Percentiles rank a stretch among this genome's conserved stretches.
Conservation (phyloP, 2,888 invertebrate species). For the Kryphioiulus occultus region DNA sequence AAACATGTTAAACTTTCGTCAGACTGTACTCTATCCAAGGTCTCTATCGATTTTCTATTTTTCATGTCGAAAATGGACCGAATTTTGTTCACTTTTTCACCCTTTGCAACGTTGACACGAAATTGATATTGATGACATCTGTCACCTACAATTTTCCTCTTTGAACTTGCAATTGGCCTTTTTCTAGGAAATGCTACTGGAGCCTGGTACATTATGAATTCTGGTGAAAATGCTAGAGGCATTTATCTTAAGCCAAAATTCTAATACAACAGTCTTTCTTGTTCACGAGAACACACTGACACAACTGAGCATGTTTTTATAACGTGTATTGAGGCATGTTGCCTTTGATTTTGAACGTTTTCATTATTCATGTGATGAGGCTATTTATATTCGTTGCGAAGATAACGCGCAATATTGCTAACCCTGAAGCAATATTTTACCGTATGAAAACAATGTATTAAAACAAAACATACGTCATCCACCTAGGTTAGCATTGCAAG, state of each 20-base stretch:
- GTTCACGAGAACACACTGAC: neutral
- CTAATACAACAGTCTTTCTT: neutral
- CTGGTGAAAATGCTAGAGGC: neutral
- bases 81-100: constrained; percentile 26
- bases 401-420: neutral
- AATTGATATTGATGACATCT: constrained; percentile 35
- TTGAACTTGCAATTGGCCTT: constrained; percentile 19
- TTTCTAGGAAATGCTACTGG: neutral
- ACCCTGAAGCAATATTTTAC: neutral
- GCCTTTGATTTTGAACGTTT: neutral
- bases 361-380: neutral
- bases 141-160: constrained; percentile 26
- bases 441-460: neutral
- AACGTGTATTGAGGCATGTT: neutral
- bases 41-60: constrained; percentile 6
- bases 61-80: constrained; percentile 22
- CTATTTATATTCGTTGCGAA: neutral
- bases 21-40: neutral
- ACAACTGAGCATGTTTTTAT: neutral
- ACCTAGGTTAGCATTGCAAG: too few relatives aligned
- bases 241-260: neutral
- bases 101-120: constrained; percentile 19
- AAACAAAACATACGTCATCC: too few relatives aligned
- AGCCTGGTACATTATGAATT: neutral
- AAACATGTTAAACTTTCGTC: constrained; percentile 18